Conservation (phyloP, 1,140 invertebrate genomes). For the Tetramorium alpestre region DNA sequence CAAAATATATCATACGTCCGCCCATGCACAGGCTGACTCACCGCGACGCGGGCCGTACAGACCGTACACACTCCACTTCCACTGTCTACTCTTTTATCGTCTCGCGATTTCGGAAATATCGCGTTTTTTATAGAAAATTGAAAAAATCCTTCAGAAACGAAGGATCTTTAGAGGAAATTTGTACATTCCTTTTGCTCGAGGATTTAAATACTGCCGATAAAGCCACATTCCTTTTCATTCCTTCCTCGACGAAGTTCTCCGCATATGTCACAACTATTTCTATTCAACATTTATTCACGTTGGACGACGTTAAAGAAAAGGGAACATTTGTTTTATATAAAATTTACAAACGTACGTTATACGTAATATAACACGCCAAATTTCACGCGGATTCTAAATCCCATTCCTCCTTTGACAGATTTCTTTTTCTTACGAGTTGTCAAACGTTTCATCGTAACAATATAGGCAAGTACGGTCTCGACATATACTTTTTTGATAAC, state of each 20-base stretch:
- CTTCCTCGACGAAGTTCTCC: background rate
- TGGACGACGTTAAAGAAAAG: background rate
- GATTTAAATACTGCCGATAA: background rate
- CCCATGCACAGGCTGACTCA: slow-evolving; percentile 58
- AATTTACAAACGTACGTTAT: slow-evolving; percentile 7
- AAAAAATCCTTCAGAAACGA: background rate
- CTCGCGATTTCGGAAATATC: slow-evolving; percentile 10
- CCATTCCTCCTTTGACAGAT: background rate
- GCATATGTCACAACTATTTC: background rate
- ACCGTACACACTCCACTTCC: slow-evolving; percentile 1
- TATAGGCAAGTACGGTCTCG: slow-evolving; percentile 14
- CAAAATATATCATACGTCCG: slow-evolving; percentile 62
- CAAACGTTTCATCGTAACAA: slow-evolving; percentile 11
- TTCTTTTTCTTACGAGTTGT: background rate
- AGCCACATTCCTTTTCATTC: background rate
- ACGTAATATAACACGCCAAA: background rate
- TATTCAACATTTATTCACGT: background rate
- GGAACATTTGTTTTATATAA: background rate
- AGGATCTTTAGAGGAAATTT: background rate
- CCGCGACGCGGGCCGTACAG: slow-evolving; percentile 63
- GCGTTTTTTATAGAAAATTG: slow-evolving; percentile 19
- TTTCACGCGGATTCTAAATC: slow-evolving; percentile 3
- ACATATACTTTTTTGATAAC: slow-evolving; percentile 30
- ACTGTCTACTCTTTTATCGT: slow-evolving; percentile 9
- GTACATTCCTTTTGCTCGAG: background rate